A percentile compares a stretch with the other conserved stretches of the same genome.
Evolutionary conservation across 2,113 vertebrate species (phyloP).

Genomic region (Otocyon megalotis): DNA sequence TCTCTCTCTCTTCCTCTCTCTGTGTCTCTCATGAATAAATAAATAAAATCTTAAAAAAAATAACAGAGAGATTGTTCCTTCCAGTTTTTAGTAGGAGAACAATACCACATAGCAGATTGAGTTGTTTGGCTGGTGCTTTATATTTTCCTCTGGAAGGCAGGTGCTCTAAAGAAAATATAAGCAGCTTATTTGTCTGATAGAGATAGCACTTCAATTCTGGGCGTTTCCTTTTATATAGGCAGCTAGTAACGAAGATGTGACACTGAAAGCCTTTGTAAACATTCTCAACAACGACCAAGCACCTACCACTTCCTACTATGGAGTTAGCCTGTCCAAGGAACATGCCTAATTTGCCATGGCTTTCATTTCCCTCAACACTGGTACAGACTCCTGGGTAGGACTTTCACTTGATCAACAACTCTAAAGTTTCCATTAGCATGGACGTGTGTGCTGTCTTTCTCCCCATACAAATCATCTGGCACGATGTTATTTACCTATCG

Average conservation of each 20-base stretch:
- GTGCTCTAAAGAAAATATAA: slow-evolving; percentile 50
- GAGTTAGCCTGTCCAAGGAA: neutral
- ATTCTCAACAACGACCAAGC: neutral
- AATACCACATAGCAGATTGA: neutral
- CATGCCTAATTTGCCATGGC: neutral
- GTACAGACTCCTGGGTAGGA: neutral
- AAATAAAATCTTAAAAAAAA: too few relatives aligned
- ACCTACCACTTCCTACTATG: neutral
- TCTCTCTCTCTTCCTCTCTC: too few relatives aligned
- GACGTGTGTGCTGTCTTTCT: neutral
- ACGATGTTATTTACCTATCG: neutral
- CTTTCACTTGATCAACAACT: neutral
- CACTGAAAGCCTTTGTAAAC: neutral
- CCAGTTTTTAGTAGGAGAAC: neutral
- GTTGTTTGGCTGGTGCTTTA: neutral
- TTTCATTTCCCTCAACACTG: neutral
- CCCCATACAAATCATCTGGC: neutral
- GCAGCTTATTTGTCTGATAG: neutral
- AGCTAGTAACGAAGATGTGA: slow-evolving; percentile 24
- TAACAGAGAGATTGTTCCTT: neutral
- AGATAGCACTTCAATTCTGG: neutral
- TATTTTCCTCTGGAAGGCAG: neutral
- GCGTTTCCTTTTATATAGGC: slow-evolving; percentile 43
- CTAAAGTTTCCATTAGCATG: neutral
- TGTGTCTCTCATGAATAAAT: too few relatives aligned